Percentiles rank a stretch among this genome's conserved stretches.
Evolutionary conservation across 2,113 vertebrate species (phyloP).

Genomic region (Tychaedon coryphoeus): DNA sequence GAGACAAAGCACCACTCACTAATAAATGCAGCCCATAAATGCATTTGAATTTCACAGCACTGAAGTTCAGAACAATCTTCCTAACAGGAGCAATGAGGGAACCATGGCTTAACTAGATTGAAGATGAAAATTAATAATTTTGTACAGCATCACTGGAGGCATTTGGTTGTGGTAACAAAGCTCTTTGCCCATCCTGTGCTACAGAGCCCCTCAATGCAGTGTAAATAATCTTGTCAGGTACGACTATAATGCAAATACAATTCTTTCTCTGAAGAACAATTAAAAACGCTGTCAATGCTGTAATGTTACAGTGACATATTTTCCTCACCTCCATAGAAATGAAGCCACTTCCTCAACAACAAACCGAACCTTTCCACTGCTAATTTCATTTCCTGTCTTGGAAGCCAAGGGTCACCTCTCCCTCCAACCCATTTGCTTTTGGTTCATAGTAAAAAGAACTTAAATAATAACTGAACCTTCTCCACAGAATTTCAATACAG

Average conservation of each 20-base stretch:
- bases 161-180: neutral
- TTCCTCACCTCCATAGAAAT: neutral
- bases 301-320: neutral
- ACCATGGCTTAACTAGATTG: neutral
- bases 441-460: neutral
- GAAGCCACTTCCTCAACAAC: neutral
- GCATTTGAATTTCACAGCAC: neutral
- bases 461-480: neutral
- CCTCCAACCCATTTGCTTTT: neutral
- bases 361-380: neutral
- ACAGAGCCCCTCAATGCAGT: neutral
- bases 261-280: neutral
- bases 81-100: neutral
- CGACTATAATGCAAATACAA: neutral
- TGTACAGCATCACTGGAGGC: neutral
- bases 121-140: neutral
- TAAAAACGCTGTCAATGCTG: neutral
- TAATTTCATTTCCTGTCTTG: neutral
- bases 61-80: neutral
- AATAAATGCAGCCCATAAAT: neutral
- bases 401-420: neutral
- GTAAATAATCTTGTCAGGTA: neutral
- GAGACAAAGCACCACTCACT: neutral
- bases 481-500: neutral
- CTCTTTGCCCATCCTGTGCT: neutral